phyloP scores from a whole-genome alignment of 2,888 invertebrate species.

The Nudaria mundana region DNA sequence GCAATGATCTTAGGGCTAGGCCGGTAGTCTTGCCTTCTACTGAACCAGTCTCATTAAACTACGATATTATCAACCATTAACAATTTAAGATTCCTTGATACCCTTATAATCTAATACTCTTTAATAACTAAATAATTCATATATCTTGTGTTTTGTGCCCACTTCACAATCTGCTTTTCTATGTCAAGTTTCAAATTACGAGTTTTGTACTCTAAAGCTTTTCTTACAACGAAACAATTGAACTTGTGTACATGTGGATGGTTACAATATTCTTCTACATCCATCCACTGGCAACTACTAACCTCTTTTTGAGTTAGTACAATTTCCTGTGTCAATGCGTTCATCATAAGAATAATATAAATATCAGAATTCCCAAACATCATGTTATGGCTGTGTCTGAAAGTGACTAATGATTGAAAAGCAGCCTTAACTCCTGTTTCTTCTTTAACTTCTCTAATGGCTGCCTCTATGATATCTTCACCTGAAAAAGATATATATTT shows the following conservation, averaged over 20 bases:
- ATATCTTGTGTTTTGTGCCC: conserved; percentile 53
- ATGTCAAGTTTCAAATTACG: conserved; percentile 82
- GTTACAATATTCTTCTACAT: conserved; percentile 84
- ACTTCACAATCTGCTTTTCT: conserved; percentile 69
- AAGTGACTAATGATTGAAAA: conserved; percentile 87
- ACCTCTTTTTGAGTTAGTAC: conserved; percentile 88
- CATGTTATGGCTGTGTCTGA: conserved; percentile 89
- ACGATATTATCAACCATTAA: no score
- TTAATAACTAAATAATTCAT: conserved; percentile 58
- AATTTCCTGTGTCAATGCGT: conserved; percentile 83
- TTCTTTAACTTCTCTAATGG: conserved; percentile 92
- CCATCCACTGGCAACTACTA: conserved; percentile 90
- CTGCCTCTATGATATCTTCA: conserved; percentile 91
- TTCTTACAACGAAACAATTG: conserved; percentile 84
- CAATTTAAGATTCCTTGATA: not conserved
- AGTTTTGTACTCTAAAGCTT: conserved; percentile 83
- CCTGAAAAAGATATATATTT: conserved; percentile 65
- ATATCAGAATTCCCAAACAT: conserved; percentile 93
- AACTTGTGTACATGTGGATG: conserved; percentile 88
- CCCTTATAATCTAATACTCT: conserved; percentile 23
- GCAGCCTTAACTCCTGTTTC: conserved; percentile 91
- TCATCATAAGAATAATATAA: conserved; percentile 89
- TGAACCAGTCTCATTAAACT: no score
- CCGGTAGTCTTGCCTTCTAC: no score
- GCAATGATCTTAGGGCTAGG: no score